Conservation (phyloP, 2,797 vertebrate genomes). For the Amblyopsis hoosieri region DNA sequence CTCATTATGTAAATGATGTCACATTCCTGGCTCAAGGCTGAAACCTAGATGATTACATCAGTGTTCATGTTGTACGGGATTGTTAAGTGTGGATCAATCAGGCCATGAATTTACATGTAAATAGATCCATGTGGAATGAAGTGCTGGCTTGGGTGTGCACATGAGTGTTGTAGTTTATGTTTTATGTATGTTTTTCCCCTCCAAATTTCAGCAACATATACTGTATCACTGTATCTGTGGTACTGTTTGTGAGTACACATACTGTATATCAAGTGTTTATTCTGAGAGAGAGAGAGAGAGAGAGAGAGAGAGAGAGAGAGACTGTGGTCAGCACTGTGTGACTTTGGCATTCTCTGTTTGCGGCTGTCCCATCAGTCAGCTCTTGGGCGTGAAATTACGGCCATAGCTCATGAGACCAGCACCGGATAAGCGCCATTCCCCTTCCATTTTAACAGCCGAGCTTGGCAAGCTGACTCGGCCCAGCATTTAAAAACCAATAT, state of each 20-base stretch:
- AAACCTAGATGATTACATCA: too few relatives aligned
- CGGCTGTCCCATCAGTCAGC: conserved; percentile 36
- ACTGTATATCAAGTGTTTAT: conserved; percentile 3
- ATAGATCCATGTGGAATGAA: too few relatives aligned
- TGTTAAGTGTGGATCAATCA: too few relatives aligned
- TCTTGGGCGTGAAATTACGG: conserved; percentile 47
- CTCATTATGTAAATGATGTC: too few relatives aligned
- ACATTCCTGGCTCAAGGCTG: too few relatives aligned
- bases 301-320: neutral
- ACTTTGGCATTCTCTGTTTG: conserved; percentile 7
- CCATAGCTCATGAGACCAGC: conserved; percentile 36
- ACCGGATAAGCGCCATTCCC: conserved; percentile 34
- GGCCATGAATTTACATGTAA: too few relatives aligned
- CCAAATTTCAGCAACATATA: too few relatives aligned
- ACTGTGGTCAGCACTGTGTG: neutral
- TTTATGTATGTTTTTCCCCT: too few relatives aligned
- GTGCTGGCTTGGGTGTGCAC: too few relatives aligned
- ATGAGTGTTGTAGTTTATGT: too few relatives aligned
- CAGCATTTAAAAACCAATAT: conserved; percentile 25
- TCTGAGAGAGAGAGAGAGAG: neutral
- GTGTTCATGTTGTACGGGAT: too few relatives aligned
- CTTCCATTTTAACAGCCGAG: conserved; percentile 16
- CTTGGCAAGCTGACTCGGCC: conserved; percentile 14
- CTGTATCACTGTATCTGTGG: too few relatives aligned
- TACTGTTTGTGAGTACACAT: neutral